A percentile compares a stretch with the other conserved stretches of the same genome.
phyloP scores from a whole-genome alignment of 2,113 vertebrate species.

The Felis chaus region DNA sequence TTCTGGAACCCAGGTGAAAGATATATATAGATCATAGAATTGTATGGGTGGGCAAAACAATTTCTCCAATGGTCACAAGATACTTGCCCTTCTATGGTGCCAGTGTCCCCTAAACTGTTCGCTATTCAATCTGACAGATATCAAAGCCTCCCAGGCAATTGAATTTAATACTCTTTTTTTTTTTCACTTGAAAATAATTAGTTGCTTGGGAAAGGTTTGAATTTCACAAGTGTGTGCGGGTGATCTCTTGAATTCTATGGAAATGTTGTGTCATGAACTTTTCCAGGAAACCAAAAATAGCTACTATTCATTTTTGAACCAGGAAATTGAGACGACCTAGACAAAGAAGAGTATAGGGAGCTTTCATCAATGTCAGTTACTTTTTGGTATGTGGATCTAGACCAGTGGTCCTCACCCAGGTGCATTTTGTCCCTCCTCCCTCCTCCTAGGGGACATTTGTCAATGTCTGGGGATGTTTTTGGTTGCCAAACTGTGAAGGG shows the following conservation, averaged over 20 bases:
- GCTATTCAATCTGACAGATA: background rate
- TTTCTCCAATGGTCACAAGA: background rate
- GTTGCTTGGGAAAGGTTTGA: constrained; percentile 14
- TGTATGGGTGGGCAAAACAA: background rate
- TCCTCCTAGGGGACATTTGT: background rate
- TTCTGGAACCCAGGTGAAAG: background rate
- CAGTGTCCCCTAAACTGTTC: background rate
- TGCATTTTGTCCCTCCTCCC: background rate
- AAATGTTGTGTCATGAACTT: constrained; percentile 25
- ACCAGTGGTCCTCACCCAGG: background rate
- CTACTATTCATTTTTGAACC: constrained; percentile 15
- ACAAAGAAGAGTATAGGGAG: background rate
- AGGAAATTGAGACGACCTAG: background rate
- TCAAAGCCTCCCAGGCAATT: background rate
- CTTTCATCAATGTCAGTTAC: background rate
- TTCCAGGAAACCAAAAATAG: constrained; percentile 54
- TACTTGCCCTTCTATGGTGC: background rate
- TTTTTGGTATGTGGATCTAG: background rate
- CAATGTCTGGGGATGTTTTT: background rate
- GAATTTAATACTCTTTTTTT: background rate
- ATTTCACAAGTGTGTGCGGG: constrained; percentile 1
- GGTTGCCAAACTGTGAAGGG: background rate
- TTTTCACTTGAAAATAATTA: background rate
- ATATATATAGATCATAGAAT: background rate
- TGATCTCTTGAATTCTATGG: constrained; percentile 22